Evolutionary conservation across 92 coral and sea anemone genomes (phyloP).

Genomic region (Porites cylindrica): DNA sequence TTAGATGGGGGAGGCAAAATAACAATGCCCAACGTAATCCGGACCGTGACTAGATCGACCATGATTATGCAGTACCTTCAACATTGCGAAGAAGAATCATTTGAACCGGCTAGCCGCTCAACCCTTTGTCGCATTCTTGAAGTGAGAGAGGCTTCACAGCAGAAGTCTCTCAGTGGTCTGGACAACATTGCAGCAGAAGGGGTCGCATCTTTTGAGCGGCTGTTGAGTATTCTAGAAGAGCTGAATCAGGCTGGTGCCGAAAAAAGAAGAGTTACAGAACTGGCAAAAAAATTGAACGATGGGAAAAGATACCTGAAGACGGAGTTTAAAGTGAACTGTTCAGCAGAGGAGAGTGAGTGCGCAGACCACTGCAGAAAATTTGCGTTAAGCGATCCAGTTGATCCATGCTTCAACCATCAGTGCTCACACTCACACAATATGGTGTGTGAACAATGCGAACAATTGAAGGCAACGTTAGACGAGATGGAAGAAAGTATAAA

Average conservation of each 20-base stretch:
- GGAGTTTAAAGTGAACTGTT: neutral
- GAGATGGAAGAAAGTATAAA: conserved; percentile 15
- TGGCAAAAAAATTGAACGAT: conserved; percentile 3
- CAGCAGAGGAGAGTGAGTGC: neutral
- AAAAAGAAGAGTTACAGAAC: neutral
- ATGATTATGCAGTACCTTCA: neutral
- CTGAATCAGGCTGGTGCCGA: no score
- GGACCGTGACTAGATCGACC: no score
- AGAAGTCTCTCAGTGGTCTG: no score
- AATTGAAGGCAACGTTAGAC: conserved; percentile 13
- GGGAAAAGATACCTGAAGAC: conserved; percentile 6
- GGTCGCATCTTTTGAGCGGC: no score
- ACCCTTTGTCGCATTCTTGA: no score
- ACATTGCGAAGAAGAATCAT: neutral
- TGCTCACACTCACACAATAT: conserved; percentile 31
- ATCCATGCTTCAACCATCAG: neutral
- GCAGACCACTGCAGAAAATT: neutral
- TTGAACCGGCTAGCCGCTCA: neutral
- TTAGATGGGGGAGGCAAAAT: no score
- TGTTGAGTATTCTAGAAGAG: no score
- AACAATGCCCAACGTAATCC: no score
- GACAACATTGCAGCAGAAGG: no score
- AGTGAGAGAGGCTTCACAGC: no score
- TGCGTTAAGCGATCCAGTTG: conserved; percentile 22
- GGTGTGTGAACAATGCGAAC: conserved; percentile 20